Evolutionary conservation across 2,113 vertebrate genomes (phyloP).

Genomic region (Corythoichthys intestinalis): DNA sequence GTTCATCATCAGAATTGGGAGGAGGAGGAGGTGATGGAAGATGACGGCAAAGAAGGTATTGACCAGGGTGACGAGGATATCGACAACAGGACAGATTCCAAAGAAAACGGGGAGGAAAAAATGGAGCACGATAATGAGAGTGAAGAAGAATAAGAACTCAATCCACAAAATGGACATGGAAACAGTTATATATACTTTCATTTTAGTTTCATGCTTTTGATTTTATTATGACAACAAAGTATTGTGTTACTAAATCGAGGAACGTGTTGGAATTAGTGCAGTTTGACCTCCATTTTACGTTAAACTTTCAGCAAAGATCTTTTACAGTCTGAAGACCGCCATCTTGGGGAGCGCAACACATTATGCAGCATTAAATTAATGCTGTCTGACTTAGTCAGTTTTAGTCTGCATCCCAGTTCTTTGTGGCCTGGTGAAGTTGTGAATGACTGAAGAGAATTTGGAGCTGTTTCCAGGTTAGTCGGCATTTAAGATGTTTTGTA

Average conservation of each 20-base stretch:
- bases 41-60: slow-evolving; percentile 47
- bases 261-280: slow-evolving; percentile 12
- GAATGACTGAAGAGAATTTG: not conserved
- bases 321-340: slow-evolving; percentile 1
- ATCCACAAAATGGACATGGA: slow-evolving; percentile 54
- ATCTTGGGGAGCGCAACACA: slow-evolving; percentile 1
- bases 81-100: slow-evolving; percentile 80
- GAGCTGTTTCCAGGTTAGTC: slow-evolving; percentile 15
- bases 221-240: slow-evolving; percentile 70
- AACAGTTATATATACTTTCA: slow-evolving; percentile 72
- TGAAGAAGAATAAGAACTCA: slow-evolving; percentile 84
- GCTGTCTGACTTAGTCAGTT: slow-evolving; percentile 5
- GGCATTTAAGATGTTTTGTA: slow-evolving; percentile 43
- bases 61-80: slow-evolving; percentile 70
- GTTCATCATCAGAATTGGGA: slow-evolving; percentile 82
- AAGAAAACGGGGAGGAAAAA: slow-evolving; percentile 91
- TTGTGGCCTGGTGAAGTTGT: slow-evolving; percentile 1
- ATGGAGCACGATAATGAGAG: slow-evolving; percentile 91
- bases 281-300: not conserved
- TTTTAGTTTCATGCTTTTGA: slow-evolving; percentile 75
- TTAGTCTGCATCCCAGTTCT: slow-evolving; percentile 18
- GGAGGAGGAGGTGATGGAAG: slow-evolving; percentile 70
- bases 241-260: slow-evolving; percentile 55
- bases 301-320: not conserved
- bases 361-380: slow-evolving; percentile 9